Evolutionary conservation across 2,113 vertebrate genomes (phyloP).

Genomic region (Scolopax mira): DNA sequence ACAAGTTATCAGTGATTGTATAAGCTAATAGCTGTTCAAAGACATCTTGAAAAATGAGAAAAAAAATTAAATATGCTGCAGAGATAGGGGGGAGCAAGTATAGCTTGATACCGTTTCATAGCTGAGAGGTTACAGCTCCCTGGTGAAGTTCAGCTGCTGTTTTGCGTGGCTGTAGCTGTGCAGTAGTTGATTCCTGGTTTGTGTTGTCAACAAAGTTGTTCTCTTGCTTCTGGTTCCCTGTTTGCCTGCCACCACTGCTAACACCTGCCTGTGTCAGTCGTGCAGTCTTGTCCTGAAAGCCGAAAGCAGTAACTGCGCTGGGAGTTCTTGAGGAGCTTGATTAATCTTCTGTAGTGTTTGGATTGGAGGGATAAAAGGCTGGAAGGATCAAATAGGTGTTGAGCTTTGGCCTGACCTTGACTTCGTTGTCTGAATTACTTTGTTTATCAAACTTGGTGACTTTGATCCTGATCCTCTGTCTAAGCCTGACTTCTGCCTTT

Average conservation of each 20-base stretch:
- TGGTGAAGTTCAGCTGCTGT: not conserved
- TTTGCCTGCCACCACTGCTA: fast-evolving
- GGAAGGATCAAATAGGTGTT: not conserved
- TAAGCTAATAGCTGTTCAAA: not conserved
- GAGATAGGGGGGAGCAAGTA: not conserved
- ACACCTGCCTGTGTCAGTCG: fast-evolving
- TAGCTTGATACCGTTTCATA: not conserved
- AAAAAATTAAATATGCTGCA: not conserved
- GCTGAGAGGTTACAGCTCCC: not conserved
- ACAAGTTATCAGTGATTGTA: not conserved
- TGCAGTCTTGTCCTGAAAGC: not conserved
- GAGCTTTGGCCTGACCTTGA: not conserved
- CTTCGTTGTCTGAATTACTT: not conserved
- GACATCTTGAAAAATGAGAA: not conserved
- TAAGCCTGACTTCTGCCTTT: not conserved
- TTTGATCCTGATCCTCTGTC: not conserved
- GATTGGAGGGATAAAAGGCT: not conserved
- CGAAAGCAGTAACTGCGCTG: not conserved
- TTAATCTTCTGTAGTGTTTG: not conserved
- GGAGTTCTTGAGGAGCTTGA: not conserved
- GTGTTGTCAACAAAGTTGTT: not conserved
- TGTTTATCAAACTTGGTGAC: not conserved
- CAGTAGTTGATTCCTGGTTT: not conserved
- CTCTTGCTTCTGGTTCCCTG: not conserved
- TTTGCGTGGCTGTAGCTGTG: not conserved